Conservation (phyloP, 53 echinoderm and acorn worm species). For the Astropecten irregularis region DNA sequence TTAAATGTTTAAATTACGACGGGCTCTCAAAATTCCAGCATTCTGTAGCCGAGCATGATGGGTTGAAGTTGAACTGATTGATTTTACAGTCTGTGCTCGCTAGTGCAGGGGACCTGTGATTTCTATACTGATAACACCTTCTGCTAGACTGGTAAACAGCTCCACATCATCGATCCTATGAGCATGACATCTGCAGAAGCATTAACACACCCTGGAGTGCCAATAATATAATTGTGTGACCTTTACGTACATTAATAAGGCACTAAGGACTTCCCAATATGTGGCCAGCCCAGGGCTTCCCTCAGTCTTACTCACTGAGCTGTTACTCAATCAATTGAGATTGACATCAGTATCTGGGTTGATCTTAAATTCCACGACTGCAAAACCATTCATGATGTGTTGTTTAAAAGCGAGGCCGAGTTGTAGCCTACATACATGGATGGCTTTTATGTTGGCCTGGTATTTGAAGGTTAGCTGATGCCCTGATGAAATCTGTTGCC, state of each 20-base stretch:
- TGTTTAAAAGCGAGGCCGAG: neutral
- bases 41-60: neutral
- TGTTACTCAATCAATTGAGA: conserved; percentile 19
- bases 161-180: no score
- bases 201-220: conserved; percentile 32
- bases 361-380: neutral
- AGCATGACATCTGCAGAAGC: conserved; percentile 39
- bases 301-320: neutral
- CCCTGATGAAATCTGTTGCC: no score
- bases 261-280: neutral
- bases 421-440: neutral
- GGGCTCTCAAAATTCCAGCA: neutral
- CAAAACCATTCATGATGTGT: neutral
- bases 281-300: neutral
- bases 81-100: no score
- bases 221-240: conserved; percentile 35
- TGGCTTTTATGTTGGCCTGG: no score
- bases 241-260: conserved; percentile 14
- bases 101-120: neutral
- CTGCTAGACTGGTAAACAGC: no score
- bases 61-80: no score
- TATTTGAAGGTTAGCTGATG: no score
- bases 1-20: neutral
- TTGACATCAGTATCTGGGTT: conserved; percentile 24
- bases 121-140: no score